Percentiles rank a stretch among this genome's conserved stretches.
phyloP scores from a whole-genome alignment of 2,888 invertebrate species.

The Stramonita haemastoma region DNA sequence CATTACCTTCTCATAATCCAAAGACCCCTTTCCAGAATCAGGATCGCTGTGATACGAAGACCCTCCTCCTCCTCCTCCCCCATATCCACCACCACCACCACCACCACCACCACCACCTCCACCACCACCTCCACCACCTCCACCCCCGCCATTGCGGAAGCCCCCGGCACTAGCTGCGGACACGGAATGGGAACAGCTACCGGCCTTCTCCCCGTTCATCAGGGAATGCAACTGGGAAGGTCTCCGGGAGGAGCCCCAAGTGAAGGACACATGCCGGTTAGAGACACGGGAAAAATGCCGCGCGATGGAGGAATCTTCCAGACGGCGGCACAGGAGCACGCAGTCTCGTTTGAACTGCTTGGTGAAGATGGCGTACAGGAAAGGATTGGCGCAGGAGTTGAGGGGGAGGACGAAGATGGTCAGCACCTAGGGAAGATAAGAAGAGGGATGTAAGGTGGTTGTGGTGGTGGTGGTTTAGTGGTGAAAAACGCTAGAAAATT shows the following conservation, averaged over 20 bases:
- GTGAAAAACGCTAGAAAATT: too few species aligned
- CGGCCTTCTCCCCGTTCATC: slow-evolving; percentile 43
- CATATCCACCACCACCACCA: not conserved
- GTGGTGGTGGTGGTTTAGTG: too few species aligned
- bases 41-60: slow-evolving; percentile 30
- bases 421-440: slow-evolving; percentile 80
- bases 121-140: not conserved
- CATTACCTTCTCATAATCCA: slow-evolving; percentile 37
- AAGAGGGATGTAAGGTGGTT: too few species aligned
- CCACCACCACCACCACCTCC: slow-evolving; percentile 13
- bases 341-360: slow-evolving; percentile 99
- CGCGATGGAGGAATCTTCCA: slow-evolving; percentile 83
- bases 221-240: slow-evolving; percentile 59
- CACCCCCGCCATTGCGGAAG: not conserved
- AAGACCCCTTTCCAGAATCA: slow-evolving; percentile 34
- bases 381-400: slow-evolving; percentile 98
- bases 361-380: slow-evolving; percentile 97
- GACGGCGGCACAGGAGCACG: slow-evolving; percentile 95
- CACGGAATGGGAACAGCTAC: slow-evolving; percentile 18
- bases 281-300: slow-evolving; percentile 68
- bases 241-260: slow-evolving; percentile 54
- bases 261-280: slow-evolving; percentile 55
- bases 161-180: not conserved
- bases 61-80: not conserved
- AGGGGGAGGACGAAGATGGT: slow-evolving; percentile 96